Evolutionary conservation across 2,797 vertebrate species (phyloP).

Genomic region (Tokudaia tokunoshimensis): DNA sequence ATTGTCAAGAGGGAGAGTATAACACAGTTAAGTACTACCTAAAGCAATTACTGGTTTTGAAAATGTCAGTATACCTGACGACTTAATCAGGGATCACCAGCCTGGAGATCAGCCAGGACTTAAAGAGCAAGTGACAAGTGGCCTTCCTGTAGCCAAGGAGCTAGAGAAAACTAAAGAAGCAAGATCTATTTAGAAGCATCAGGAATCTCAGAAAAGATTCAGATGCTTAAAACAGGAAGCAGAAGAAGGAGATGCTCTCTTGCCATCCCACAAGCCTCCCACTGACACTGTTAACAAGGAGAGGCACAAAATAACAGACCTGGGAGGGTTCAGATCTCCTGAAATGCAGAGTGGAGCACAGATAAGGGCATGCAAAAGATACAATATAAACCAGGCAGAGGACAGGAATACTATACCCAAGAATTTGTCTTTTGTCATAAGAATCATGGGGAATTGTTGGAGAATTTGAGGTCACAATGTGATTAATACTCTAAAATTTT

Average conservation of each 20-base stretch:
- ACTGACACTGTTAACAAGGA: not conserved
- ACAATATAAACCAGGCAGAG: not conserved
- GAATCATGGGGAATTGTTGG: not conserved
- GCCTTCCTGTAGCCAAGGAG: not conserved
- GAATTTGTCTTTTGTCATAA: not conserved
- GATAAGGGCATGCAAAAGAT: not conserved
- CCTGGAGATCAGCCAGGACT: not conserved
- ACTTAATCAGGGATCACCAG: not conserved
- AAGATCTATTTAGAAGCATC: not conserved
- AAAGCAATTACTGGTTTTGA: not conserved
- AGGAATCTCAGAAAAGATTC: not conserved
- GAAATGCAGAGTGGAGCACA: not conserved
- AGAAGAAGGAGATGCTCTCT: not conserved
- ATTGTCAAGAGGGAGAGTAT: not conserved
- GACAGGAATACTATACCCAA: not conserved
- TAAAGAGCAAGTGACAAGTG: not conserved
- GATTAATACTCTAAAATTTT: not conserved
- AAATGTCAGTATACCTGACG: not conserved
- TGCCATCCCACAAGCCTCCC: not conserved
- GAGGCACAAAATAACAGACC: not conserved
- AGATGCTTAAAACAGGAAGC: not conserved
- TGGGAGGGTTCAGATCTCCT: not conserved
- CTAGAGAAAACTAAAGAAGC: not conserved
- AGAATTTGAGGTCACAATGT: constrained; percentile 22
- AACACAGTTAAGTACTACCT: not conserved